These are phyloP conservation scores for Onthophagus sagittarius DNA, from an alignment of 2,888 invertebrate species.

Conservation along the genomic window DNA sequence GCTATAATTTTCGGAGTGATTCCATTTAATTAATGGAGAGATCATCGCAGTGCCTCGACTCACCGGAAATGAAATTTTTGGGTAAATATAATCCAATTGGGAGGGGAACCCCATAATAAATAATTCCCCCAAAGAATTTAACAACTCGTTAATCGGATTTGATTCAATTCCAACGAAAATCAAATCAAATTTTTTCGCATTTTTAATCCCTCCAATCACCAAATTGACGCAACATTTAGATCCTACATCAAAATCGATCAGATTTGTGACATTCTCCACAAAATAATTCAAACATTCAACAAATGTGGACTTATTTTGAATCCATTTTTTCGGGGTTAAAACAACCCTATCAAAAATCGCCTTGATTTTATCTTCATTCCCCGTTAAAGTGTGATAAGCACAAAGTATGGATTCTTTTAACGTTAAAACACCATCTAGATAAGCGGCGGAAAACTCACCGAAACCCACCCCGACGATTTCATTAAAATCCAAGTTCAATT, in stretches of 20 bases:
- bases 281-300: not conserved
- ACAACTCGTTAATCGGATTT: not conserved
- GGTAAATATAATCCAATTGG: constrained; percentile 72
- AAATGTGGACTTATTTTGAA: not conserved
- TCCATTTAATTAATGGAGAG: constrained; percentile 81
- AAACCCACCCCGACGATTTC: constrained; percentile 66
- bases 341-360: not conserved
- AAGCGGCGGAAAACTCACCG: constrained; percentile 87
- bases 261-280: not conserved
- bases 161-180: not conserved
- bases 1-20: constrained; percentile 75
- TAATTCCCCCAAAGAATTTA: not conserved
- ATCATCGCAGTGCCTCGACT: constrained; percentile 81
- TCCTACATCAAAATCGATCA: not conserved
- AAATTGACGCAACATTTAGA: not conserved
- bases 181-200: too few species aligned
- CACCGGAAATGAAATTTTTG: constrained; percentile 74
- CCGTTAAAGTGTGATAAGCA: constrained; percentile 32
- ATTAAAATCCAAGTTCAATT: constrained; percentile 44
- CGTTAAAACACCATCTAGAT: constrained; percentile 84
- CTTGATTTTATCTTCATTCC: not conserved
- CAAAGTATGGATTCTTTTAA: constrained; percentile 63
- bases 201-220: too few species aligned
- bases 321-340: not conserved
- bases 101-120: too few species aligned